Evolutionary conservation across 2,888 invertebrate species (phyloP).

Genomic region (Drosophila mayaguana): DNA sequence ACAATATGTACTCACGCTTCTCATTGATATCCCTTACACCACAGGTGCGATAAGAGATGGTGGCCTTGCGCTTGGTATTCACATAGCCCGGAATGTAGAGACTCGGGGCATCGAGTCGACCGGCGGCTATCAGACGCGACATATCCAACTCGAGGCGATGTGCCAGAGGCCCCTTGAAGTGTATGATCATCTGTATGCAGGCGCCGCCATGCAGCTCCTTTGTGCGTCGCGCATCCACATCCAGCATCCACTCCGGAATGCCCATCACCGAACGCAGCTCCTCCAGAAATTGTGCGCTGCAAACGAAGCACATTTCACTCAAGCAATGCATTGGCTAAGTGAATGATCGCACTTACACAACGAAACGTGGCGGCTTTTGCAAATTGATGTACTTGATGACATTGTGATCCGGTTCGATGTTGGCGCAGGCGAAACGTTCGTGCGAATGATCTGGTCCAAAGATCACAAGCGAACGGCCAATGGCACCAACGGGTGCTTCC

Average conservation of each 20-base stretch:
- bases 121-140: conserved; percentile 90
- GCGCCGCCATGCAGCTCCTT: conserved; percentile 91
- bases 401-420: conserved; percentile 95
- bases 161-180: conserved; percentile 94
- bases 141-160: conserved; percentile 92
- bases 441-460: conserved; percentile 90
- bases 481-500: conserved; percentile 90
- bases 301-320: neutral
- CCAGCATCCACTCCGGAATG: conserved; percentile 95
- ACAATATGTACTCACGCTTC: conserved; percentile 85
- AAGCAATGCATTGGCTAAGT: neutral
- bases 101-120: conserved; percentile 90
- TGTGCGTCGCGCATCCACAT: conserved; percentile 93
- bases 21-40: conserved; percentile 91
- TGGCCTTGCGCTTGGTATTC: conserved; percentile 89
- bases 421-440: conserved; percentile 94
- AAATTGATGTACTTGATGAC: conserved; percentile 95
- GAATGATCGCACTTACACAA: conserved; percentile 87
- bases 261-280: conserved; percentile 93
- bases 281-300: conserved; percentile 92
- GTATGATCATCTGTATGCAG: conserved; percentile 93
- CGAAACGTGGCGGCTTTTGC: conserved; percentile 94
- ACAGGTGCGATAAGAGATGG: conserved; percentile 91
- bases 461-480: conserved; percentile 94
- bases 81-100: conserved; percentile 92